Evolutionary conservation across 1,140 invertebrate species (phyloP).

Genomic region (Drosophila orena): DNA sequence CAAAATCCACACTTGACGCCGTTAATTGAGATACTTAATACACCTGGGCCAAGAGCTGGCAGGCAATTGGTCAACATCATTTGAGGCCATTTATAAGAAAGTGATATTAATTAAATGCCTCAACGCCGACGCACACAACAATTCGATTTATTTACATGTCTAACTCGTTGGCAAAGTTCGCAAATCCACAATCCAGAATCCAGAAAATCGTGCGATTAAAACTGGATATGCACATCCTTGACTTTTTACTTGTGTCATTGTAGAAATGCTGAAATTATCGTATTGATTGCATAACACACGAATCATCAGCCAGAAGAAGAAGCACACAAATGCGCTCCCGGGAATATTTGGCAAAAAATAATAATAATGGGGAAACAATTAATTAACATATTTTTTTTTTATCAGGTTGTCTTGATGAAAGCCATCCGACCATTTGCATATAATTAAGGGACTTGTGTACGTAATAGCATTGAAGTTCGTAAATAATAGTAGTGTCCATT

Average conservation of each 20-base stretch:
- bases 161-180: constrained; percentile 34
- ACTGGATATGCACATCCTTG: constrained; percentile 56
- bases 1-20: constrained; percentile 28
- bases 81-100: constrained; percentile 47
- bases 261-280: constrained; percentile 52
- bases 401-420: constrained; percentile 38
- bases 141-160: constrained; percentile 52
- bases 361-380: constrained; percentile 33
- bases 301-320: constrained; percentile 38
- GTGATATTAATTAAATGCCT: constrained; percentile 41
- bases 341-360: constrained; percentile 26
- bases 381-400: constrained; percentile 59
- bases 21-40: constrained; percentile 42
- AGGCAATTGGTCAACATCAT: constrained; percentile 30
- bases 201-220: constrained; percentile 35
- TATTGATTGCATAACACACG: constrained; percentile 53
- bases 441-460: constrained; percentile 51
- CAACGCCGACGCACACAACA: constrained; percentile 7
- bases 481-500: constrained; percentile 25
- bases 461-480: constrained; percentile 5
- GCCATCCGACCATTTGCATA: constrained; percentile 37
- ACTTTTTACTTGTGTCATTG: constrained; percentile 26
- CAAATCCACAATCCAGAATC: constrained; percentile 25
- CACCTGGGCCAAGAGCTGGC: not conserved
- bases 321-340: constrained; percentile 42